Conservation (phyloP, 2,113 vertebrate species). For the Salvelinus fontinalis region DNA sequence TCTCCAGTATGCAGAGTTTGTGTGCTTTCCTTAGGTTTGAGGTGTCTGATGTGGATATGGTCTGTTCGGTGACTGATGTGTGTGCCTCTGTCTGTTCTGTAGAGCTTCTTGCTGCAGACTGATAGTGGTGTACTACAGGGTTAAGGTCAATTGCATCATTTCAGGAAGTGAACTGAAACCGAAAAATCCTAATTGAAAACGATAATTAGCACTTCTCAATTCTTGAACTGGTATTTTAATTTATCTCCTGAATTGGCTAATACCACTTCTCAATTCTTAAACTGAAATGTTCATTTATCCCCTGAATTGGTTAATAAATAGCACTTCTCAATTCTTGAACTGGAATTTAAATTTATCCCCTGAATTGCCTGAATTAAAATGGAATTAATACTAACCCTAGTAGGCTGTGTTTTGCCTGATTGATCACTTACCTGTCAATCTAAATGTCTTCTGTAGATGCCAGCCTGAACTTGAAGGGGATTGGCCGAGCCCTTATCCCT, state of each 20-base stretch:
- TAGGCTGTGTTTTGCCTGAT: conserved; percentile 1
- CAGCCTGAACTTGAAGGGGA: conserved; percentile 71
- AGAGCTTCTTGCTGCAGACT: too few species aligned
- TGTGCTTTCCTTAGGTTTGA: background rate
- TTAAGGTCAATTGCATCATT: too few species aligned
- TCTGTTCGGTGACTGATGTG: background rate
- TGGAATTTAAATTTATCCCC: background rate
- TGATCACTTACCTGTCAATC: conserved; percentile 11
- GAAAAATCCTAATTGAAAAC: too few species aligned
- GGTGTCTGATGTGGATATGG: too few species aligned
- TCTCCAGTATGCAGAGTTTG: background rate
- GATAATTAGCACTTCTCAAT: background rate
- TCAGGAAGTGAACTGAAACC: too few species aligned
- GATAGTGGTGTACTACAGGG: too few species aligned
- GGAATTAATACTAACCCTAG: background rate
- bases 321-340: background rate
- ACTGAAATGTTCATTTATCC: too few species aligned
- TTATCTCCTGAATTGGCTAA: too few species aligned
- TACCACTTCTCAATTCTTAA: too few species aligned
- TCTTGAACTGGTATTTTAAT: background rate
- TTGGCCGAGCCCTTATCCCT: conserved; percentile 71
- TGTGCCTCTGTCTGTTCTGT: background rate
- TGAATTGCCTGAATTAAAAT: background rate
- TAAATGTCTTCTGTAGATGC: conserved; percentile 73
- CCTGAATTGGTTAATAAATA: too few species aligned